phyloP scores from a whole-genome alignment of 2,797 vertebrate genomes.

The Coendou prehensilis region DNA sequence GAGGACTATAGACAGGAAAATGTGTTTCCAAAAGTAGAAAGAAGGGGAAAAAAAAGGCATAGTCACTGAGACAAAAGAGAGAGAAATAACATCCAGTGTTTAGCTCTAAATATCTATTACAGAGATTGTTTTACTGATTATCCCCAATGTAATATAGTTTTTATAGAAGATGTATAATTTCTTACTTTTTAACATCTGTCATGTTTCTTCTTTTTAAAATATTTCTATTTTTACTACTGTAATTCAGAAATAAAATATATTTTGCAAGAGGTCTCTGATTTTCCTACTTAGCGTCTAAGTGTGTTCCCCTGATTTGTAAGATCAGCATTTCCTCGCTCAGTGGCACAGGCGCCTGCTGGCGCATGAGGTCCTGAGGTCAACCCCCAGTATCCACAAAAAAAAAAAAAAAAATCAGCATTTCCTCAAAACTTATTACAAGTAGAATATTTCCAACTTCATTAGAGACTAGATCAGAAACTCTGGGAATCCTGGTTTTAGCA shows the following conservation, averaged over 20 bases:
- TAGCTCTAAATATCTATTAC: neutral
- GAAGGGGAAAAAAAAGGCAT: neutral
- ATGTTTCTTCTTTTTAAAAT: neutral
- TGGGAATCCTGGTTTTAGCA: neutral
- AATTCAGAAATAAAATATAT: neutral
- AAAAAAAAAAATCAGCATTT: neutral
- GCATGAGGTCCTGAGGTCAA: no score
- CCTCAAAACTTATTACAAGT: neutral
- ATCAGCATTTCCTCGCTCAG: neutral
- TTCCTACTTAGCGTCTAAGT: slow-evolving; percentile 29
- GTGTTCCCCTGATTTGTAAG: neutral
- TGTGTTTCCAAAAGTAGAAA: neutral
- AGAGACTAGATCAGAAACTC: neutral
- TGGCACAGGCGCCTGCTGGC: no score
- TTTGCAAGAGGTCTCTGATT: neutral
- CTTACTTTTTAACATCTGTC: neutral
- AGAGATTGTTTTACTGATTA: neutral
- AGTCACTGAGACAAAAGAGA: neutral
- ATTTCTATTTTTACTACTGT: neutral
- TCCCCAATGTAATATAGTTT: neutral
- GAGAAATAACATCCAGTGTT: neutral
- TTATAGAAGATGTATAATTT: neutral
- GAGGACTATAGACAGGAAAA: neutral
- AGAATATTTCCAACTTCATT: neutral
- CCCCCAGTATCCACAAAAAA: no score